A percentile compares a stretch with the other conserved stretches of the same genome.
Evolutionary conservation across 2,113 vertebrate species (phyloP).

Genomic region (Nibea albiflora): DNA sequence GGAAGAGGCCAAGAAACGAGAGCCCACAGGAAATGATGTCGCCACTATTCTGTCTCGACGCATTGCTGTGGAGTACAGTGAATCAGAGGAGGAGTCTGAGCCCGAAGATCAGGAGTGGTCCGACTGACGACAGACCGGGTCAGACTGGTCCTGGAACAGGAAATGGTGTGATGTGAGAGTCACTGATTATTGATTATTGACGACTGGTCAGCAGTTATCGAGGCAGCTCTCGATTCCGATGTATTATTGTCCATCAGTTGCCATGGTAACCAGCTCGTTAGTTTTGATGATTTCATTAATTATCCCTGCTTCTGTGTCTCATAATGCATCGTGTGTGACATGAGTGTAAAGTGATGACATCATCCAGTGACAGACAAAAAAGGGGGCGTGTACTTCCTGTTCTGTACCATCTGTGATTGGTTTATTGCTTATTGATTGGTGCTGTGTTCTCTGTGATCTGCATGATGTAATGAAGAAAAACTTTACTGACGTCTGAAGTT

Average conservation of each 20-base stretch:
- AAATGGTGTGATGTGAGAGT: neutral
- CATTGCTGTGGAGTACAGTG: conserved; percentile 92
- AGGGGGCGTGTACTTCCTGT: conserved; percentile 4
- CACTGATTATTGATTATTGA: neutral
- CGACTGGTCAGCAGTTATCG: neutral
- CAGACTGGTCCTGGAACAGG: neutral
- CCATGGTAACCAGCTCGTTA: neutral
- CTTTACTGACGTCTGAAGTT: too few relatives aligned
- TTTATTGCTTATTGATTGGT: conserved; percentile 11
- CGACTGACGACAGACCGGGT: conserved; percentile 74
- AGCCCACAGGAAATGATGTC: conserved; percentile 89
- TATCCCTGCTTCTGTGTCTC: neutral
- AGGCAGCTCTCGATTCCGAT: too few relatives aligned
- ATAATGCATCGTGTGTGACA: neutral
- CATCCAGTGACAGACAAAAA: neutral
- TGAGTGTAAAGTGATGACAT: neutral
- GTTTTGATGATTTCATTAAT: neutral
- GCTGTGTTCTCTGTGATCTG: conserved; percentile 10
- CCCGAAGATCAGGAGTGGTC: conserved; percentile 93
- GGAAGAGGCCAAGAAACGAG: conserved; percentile 81
- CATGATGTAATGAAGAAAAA: too few relatives aligned
- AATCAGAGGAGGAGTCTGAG: conserved; percentile 92
- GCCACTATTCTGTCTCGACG: conserved; percentile 80
- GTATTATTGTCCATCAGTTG: neutral
- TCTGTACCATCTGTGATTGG: conserved; percentile 22